phyloP scores from a whole-genome alignment of 2,888 invertebrate genomes.

The Boloria euphrosyne region DNA sequence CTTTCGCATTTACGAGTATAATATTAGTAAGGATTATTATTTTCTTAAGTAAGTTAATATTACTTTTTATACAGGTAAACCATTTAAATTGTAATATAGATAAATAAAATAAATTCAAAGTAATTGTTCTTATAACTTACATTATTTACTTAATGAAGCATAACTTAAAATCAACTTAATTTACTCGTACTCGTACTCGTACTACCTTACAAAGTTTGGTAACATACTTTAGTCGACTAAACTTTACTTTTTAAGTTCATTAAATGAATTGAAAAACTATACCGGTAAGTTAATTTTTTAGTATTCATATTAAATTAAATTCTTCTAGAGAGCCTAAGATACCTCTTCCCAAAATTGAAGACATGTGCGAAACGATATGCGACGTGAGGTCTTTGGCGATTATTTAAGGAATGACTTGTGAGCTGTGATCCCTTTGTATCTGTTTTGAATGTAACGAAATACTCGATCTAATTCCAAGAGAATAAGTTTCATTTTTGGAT shows the following conservation, averaged over 20 bases:
- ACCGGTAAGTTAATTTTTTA: not conserved
- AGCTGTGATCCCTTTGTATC: slow-evolving; percentile 38
- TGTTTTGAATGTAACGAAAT: slow-evolving; percentile 22
- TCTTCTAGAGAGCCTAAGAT: slow-evolving; percentile 10
- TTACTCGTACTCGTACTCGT: too few relatives aligned
- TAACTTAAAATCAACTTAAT: slow-evolving; percentile 12
- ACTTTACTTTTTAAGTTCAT: slow-evolving; percentile 18
- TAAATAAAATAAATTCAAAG: too few relatives aligned
- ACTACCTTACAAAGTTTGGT: not conserved
- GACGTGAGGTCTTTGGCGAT: slow-evolving; percentile 39
- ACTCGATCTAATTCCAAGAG: slow-evolving; percentile 17
- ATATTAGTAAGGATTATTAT: too few relatives aligned
- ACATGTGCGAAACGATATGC: slow-evolving; percentile 38
- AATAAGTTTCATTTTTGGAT: slow-evolving; percentile 32
- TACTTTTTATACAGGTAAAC: too few relatives aligned
- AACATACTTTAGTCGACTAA: slow-evolving; percentile 8
- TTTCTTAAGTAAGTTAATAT: too few relatives aligned
- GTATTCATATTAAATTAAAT: slow-evolving; percentile 11
- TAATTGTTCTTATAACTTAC: too few relatives aligned
- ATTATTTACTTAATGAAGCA: not conserved
- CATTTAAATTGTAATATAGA: too few relatives aligned
- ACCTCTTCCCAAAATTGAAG: slow-evolving; percentile 31
- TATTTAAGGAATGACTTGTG: slow-evolving; percentile 45
- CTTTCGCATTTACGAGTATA: too few relatives aligned
- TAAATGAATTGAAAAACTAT: slow-evolving; percentile 3